Evolutionary conservation across 2,888 invertebrate species (phyloP), one percentile per base, ranked within the genome.

Genomic region (Apomyelois bistriatella): DNA sequence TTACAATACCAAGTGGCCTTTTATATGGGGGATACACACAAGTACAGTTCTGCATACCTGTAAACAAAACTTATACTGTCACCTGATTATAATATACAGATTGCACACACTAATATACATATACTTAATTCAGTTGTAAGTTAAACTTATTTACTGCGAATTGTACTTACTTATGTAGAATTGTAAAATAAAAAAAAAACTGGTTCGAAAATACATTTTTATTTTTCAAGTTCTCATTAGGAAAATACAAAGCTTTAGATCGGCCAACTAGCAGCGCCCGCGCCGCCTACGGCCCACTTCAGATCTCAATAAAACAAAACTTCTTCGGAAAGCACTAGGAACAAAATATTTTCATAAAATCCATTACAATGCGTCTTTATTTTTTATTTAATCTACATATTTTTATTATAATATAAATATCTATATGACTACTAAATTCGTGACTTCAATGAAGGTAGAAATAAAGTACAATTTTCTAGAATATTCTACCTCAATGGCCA

Each of bases 211-310:
- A 70, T 70, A 62, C 66, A 61, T 74, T 82, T 93, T 94, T 72
- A 91, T 93, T 58, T 94, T 77, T 93, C 94, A 55, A 88, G 56
- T 92, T 78, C 93, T 93, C 67, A 93, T 46, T 35, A 46, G 93
- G 73, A 92, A 93, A 68, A 63, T 68, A 74, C 61, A 87, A 65
- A 92, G 92, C 63, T 93, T 93, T 76, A 91, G 8, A 4, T 4
- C 10, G 92, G 68, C 94, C 94, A 58, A 93, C 95, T 79, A 58
- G 72, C 77, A 74, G 84, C 88, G 89, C 89, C 88, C 65, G 89
- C 89, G 80, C 85, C 76, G 72, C 70, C 48, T 17, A 22, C 63
- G 73, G 74, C 80, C 79, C 73, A 30, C 7, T 22, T 41, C 49
- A 22, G 13, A 17, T 28, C 48, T 38, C 16, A 15, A 48, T 28